Percentiles rank a stretch among this genome's conserved stretches.
These are phyloP conservation scores for Nasua narica DNA, from an alignment of 2,797 vertebrate genomes.

Conservation along the genomic window DNA sequence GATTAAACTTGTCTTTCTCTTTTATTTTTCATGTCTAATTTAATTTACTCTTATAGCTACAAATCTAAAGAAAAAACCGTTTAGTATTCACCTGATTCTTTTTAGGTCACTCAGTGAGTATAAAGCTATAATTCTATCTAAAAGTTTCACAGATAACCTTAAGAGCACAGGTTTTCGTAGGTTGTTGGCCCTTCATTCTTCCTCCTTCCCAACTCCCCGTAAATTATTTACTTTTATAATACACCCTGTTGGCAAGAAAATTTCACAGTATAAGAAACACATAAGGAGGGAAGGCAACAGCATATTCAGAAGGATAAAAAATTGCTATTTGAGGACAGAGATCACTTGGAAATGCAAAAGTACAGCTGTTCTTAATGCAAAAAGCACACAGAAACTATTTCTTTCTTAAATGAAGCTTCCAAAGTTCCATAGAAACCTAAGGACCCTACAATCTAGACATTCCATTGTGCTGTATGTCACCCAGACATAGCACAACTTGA, in stretches of 20 bases:
- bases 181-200: constrained; percentile 28
- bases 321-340: constrained; percentile 11
- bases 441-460: background rate
- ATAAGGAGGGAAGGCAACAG: background rate
- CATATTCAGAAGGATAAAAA: constrained; percentile 21
- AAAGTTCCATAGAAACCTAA: background rate
- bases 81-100: constrained; percentile 19
- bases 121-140: constrained; percentile 31
- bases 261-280: constrained; percentile 10
- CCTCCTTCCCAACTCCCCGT: background rate
- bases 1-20: constrained; percentile 19
- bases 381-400: constrained; percentile 33
- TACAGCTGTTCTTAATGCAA: background rate
- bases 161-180: constrained; percentile 12
- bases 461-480: background rate
- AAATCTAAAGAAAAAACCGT: constrained; percentile 1
- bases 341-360: constrained; percentile 46
- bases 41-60: background rate
- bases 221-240: constrained; percentile 67
- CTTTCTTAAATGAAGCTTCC: constrained; percentile 21
- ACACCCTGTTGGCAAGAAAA: constrained; percentile 50
- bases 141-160: constrained; percentile 40
- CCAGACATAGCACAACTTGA: constrained; percentile 25
- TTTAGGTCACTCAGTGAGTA: constrained; percentile 57
- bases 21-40: constrained; percentile 42